Conservation (phyloP, 1,140 invertebrate genomes). For the Trichogramma pretiosum region DNA sequence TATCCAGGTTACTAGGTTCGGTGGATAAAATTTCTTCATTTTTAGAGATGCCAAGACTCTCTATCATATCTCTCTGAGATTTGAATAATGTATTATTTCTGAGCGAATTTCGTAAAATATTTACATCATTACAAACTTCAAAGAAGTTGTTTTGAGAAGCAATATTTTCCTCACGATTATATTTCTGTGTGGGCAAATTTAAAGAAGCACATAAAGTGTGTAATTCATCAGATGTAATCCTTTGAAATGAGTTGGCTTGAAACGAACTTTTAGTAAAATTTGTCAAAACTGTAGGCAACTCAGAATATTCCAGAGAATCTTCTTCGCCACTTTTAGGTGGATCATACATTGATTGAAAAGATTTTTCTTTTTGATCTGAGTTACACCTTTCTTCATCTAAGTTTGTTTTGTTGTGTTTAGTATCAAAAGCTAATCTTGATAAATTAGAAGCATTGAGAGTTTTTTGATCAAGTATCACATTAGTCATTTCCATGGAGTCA, state of each 20-base stretch:
- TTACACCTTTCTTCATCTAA: too few relatives aligned
- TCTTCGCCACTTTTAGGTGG: slow-evolving; percentile 1
- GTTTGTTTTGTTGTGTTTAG: too few relatives aligned
- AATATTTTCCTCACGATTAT: background rate
- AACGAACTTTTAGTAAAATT: background rate
- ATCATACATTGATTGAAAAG: background rate
- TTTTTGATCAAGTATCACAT: too few relatives aligned
- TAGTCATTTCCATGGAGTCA: background rate
- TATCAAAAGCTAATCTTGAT: too few relatives aligned
- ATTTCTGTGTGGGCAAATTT: slow-evolving; percentile 15
- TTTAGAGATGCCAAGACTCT: too few relatives aligned
- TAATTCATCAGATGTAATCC: slow-evolving; percentile 17
- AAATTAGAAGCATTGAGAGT: too few relatives aligned
- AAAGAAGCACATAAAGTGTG: slow-evolving; percentile 17
- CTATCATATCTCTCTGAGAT: too few relatives aligned
- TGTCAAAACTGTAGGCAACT: background rate
- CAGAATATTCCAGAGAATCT: background rate
- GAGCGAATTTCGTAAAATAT: slow-evolving; percentile 6
- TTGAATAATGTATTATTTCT: slow-evolving; percentile 4
- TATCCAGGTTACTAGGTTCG: too few relatives aligned
- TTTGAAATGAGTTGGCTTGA: slow-evolving; percentile 5
- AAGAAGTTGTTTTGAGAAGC: background rate
- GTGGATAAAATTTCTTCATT: too few relatives aligned
- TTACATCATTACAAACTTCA: slow-evolving; percentile 6
- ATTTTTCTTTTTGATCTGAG: too few relatives aligned